Evolutionary conservation across 2,113 vertebrate genomes (phyloP).

Genomic region (Hassar affinis): DNA sequence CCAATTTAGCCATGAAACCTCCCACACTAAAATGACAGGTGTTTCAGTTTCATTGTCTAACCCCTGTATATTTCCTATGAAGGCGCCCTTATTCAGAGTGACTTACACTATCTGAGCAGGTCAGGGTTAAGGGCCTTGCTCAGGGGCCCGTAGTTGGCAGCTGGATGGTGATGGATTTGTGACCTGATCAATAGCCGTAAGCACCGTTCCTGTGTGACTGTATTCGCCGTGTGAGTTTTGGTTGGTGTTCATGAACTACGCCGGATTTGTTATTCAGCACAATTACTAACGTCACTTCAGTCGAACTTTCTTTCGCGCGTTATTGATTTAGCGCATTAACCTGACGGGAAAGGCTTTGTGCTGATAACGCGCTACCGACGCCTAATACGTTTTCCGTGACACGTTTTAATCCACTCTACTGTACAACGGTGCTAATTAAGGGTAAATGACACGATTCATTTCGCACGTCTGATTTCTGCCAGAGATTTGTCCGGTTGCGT

Average conservation of each 20-base stretch:
- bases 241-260: neutral
- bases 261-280: neutral
- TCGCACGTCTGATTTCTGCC: neutral
- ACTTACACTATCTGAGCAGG: too few species aligned
- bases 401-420: neutral
- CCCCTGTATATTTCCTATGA: too few species aligned
- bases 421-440: neutral
- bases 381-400: neutral
- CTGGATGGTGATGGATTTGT: too few species aligned
- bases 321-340: conserved; percentile 17
- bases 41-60: too few species aligned
- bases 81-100: too few species aligned
- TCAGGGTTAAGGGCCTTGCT: too few species aligned
- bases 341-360: neutral
- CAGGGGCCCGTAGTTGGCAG: too few species aligned
- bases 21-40: too few species aligned
- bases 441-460: neutral
- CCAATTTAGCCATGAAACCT: too few species aligned
- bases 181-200: too few species aligned
- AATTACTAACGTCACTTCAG: neutral
- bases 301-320: neutral
- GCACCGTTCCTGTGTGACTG: too few species aligned
- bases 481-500: neutral
- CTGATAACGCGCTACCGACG: neutral
- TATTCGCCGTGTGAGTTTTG: too few species aligned